phyloP scores from a whole-genome alignment of 2,888 invertebrate genomes.

The Coelinius sp. region DNA sequence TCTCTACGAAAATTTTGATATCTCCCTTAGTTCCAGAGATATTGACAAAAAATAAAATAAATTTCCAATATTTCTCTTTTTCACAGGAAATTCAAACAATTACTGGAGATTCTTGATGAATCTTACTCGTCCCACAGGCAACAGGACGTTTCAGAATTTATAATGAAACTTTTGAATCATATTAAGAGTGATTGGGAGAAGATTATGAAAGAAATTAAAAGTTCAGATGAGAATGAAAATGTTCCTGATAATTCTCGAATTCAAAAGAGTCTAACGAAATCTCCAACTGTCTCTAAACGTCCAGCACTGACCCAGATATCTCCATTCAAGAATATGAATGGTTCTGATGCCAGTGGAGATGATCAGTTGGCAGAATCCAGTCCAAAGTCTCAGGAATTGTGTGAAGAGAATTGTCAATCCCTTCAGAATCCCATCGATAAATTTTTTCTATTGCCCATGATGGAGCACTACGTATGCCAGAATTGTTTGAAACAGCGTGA shows the following conservation, averaged over 20 bases:
- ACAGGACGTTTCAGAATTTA: conserved; percentile 64
- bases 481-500: conserved; percentile 56
- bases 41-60: too few species aligned
- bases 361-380: not conserved
- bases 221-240: conserved; percentile 54
- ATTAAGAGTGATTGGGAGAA: conserved; percentile 59
- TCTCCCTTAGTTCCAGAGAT: too few species aligned
- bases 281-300: conserved; percentile 50
- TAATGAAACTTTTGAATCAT: conserved; percentile 61
- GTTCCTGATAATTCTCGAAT: conserved; percentile 49
- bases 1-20: too few species aligned
- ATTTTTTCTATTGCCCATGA: conserved; percentile 58
- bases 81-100: conserved; percentile 54
- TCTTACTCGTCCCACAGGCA: conserved; percentile 61
- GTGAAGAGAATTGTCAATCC: conserved; percentile 12
- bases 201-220: conserved; percentile 39
- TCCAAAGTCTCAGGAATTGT: conserved; percentile 15
- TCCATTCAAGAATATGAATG: conserved; percentile 41
- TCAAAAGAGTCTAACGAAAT: conserved; percentile 38
- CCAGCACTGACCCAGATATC: conserved; percentile 55
- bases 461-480: conserved; percentile 58
- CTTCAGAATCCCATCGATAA: conserved; percentile 57
- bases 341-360: conserved; percentile 32
- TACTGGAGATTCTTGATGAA: conserved; percentile 55
- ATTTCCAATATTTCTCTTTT: conserved; percentile 25